Percentiles rank a stretch among this genome's conserved stretches.
These are phyloP conservation scores for Lophius piscatorius DNA, from an alignment of 2,113 vertebrate genomes.

Conservation along the genomic window DNA sequence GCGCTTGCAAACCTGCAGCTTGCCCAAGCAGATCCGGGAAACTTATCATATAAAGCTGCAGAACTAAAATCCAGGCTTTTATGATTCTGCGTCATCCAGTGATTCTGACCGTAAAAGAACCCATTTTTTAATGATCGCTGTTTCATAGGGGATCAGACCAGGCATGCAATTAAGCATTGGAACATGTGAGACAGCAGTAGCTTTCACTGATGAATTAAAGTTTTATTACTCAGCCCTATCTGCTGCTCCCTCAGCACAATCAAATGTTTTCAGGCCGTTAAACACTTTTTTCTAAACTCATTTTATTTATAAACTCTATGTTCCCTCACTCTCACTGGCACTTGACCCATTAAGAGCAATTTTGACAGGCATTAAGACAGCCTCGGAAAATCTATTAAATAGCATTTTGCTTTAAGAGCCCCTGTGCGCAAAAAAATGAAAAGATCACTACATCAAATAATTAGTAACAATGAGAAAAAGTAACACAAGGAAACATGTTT, in stretches of 20 bases:
- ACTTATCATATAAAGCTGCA: conserved; percentile 74
- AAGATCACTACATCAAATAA: conserved; percentile 53
- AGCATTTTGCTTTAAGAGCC: conserved; percentile 68
- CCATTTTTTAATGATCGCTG: conserved; percentile 77
- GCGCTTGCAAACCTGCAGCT: conserved; percentile 61
- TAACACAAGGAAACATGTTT: conserved; percentile 58
- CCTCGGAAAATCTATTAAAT: conserved; percentile 82
- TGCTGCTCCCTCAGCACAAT: conserved; percentile 76
- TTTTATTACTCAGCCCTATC: conserved; percentile 79
- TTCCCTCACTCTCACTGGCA: conserved; percentile 64
- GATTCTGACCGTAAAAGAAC: conserved; percentile 72
- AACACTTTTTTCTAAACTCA: conserved; percentile 58
- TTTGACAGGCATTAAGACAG: conserved; percentile 77
- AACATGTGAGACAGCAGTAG: conserved; percentile 77
- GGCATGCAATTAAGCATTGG: conserved; percentile 74
- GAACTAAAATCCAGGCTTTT: conserved; percentile 72
- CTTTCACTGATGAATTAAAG: conserved; percentile 82
- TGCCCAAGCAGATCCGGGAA: conserved; percentile 71
- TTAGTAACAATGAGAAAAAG: conserved; percentile 41
- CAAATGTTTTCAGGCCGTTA: conserved; percentile 79
- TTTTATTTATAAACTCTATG: conserved; percentile 31
- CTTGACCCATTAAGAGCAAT: conserved; percentile 74
- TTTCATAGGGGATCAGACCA: conserved; percentile 73
- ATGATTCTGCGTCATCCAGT: conserved; percentile 80
- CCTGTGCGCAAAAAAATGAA: conserved; percentile 52